A percentile compares a stretch with the other conserved stretches of the same genome.
phyloP scores from a whole-genome alignment of 2,113 vertebrate genomes.

The Isurus oxyrinchus region DNA sequence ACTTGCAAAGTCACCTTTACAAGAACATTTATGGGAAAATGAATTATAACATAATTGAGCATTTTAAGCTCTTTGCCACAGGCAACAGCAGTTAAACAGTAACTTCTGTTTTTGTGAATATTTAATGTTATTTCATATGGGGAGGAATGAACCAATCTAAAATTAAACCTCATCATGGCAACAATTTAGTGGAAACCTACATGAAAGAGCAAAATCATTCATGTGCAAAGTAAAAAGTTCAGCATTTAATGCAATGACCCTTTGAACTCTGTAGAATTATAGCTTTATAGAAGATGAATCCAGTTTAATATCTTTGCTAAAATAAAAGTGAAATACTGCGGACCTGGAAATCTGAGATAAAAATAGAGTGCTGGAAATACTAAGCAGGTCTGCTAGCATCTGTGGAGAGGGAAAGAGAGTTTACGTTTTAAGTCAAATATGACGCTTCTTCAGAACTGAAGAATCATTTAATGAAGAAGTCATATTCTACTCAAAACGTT shows the following conservation, averaged over 20 bases:
- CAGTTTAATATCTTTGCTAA: neutral
- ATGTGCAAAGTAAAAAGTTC: neutral
- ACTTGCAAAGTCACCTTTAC: neutral
- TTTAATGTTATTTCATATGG: neutral
- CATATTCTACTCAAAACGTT: neutral
- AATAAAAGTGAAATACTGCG: neutral
- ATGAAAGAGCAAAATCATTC: neutral
- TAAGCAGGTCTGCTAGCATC: too few relatives aligned
- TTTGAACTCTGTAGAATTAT: neutral
- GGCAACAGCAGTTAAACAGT: conserved; percentile 3
- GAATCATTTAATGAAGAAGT: neutral
- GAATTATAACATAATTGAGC: neutral
- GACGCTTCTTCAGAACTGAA: neutral
- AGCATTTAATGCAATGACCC: too few relatives aligned
- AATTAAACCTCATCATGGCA: neutral
- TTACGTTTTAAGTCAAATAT: neutral
- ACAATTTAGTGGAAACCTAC: neutral
- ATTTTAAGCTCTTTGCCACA: conserved; percentile 7
- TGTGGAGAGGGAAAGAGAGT: neutral
- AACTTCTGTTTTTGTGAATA: neutral
- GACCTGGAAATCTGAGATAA: neutral
- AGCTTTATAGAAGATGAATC: neutral
- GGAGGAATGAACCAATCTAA: neutral
- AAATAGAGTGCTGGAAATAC: neutral
- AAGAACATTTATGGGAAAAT: conserved; percentile 14